Percentiles rank a stretch among this genome's conserved stretches.
Conservation (phyloP, 1,140 invertebrate species). For the Scylla paramamosain region DNA sequence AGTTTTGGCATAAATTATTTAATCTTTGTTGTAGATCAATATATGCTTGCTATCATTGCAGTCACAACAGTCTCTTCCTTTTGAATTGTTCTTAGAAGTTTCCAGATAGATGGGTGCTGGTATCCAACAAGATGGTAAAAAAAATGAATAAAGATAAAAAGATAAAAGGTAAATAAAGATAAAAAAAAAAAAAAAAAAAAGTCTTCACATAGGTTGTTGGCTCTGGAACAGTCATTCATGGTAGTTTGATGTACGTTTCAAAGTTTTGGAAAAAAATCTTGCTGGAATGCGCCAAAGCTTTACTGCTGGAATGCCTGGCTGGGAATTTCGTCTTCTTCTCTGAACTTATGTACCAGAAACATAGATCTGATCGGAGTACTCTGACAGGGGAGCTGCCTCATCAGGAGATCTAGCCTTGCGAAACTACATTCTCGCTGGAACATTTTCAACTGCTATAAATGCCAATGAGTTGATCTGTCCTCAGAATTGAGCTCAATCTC, state of each 20-base stretch:
- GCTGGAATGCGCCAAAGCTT: constrained; percentile 37
- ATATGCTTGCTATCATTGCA: constrained; percentile 31
- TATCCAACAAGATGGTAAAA: neutral
- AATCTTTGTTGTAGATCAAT: constrained; percentile 39
- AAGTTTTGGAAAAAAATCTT: constrained; percentile 39
- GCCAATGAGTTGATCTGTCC: constrained; percentile 38
- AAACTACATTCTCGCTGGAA: no score
- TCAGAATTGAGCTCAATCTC: constrained; percentile 46
- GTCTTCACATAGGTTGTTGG: constrained; percentile 44
- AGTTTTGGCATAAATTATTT: neutral
- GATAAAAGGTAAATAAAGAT: no score
- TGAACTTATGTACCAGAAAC: constrained; percentile 50
- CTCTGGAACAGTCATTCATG: constrained; percentile 22
- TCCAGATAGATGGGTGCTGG: constrained; percentile 28
- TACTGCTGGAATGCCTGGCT: constrained; percentile 43
- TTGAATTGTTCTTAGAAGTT: neutral
- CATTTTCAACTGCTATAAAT: constrained; percentile 60
- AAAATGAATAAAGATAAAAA: neutral
- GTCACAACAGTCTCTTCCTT: constrained; percentile 33
- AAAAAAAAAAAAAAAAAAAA: no score
- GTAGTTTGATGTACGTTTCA: constrained; percentile 47
- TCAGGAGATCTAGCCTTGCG: constrained; percentile 24
- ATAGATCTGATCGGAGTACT: constrained; percentile 50
- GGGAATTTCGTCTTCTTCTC: constrained; percentile 37
- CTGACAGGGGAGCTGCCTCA: constrained; percentile 40